These are phyloP conservation scores for Himalopsyche phryganea DNA, from an alignment of 1,140 invertebrate species.

Conservation along the genomic window DNA sequence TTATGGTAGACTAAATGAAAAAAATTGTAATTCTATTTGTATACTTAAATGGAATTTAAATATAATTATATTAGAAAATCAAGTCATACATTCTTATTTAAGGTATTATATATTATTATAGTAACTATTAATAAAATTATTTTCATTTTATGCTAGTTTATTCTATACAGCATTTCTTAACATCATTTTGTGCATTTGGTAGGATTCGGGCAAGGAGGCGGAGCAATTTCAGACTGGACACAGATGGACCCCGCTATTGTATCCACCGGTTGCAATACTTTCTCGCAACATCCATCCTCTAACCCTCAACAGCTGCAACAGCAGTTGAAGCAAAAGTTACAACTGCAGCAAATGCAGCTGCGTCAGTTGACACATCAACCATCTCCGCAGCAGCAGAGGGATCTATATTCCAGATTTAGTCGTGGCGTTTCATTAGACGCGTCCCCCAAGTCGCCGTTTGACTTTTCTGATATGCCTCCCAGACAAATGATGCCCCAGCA, in stretches of 20 bases:
- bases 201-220: constrained; percentile 6
- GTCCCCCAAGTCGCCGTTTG: constrained; percentile 21
- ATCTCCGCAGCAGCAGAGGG: constrained; percentile 5
- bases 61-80: too few relatives aligned
- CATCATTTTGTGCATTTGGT: too few relatives aligned
- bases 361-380: constrained; percentile 1
- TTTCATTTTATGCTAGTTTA: too few relatives aligned
- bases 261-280: constrained; percentile 54
- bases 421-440: constrained; percentile 3
- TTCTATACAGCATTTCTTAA: too few relatives aligned
- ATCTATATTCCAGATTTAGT: constrained; percentile 15
- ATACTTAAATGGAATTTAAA: too few relatives aligned
- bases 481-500: constrained; percentile 38
- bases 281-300: constrained; percentile 21
- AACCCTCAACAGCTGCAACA: constrained; percentile 23
- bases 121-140: too few relatives aligned
- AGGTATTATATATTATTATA: too few relatives aligned
- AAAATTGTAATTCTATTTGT: too few relatives aligned
- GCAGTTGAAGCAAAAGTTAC: constrained; percentile 37
- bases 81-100: too few relatives aligned
- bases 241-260: constrained; percentile 84
- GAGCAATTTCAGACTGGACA: constrained; percentile 67
- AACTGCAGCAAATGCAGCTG: not conserved
- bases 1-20: too few relatives aligned
- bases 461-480: constrained; percentile 1